phyloP scores from a whole-genome alignment of 2,888 invertebrate species.

The Drosophila nr. perissopoda region DNA sequence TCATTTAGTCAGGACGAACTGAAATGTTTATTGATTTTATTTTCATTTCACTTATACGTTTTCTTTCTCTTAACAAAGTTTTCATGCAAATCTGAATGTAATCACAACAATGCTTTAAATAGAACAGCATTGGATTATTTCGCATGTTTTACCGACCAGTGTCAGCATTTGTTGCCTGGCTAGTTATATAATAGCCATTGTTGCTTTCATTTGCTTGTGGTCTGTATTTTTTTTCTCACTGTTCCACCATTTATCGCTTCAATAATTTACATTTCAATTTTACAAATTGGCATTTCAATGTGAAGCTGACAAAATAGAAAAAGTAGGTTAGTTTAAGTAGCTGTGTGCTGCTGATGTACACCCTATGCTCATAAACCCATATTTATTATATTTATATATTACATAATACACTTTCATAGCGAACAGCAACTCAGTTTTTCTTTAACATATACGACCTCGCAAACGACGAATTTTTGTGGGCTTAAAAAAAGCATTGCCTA shows the following conservation, averaged over 20 bases:
- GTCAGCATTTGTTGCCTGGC: slow-evolving; percentile 9
- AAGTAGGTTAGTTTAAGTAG: background rate
- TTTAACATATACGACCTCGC: background rate
- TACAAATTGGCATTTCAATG: slow-evolving; percentile 59
- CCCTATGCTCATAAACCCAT: background rate
- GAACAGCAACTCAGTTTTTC: background rate
- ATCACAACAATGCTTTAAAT: background rate
- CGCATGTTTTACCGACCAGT: background rate
- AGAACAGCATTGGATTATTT: background rate
- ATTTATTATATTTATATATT: background rate
- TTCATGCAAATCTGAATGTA: background rate
- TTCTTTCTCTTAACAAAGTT: background rate
- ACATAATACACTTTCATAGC: background rate
- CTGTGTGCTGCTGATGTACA: background rate
- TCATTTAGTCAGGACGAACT: background rate
- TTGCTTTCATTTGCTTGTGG: slow-evolving; percentile 2
- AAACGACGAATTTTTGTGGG: background rate
- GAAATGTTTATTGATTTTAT: background rate
- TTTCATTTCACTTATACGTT: background rate
- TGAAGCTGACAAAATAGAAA: slow-evolving; percentile 16
- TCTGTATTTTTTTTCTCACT: background rate
- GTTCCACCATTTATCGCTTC: slow-evolving; percentile 48
- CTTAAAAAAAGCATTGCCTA: slow-evolving; percentile 38
- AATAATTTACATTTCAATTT: slow-evolving; percentile 71
- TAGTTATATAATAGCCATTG: slow-evolving; percentile 6